A percentile compares a stretch with the other conserved stretches of the same genome.
These are phyloP conservation scores for Eurosta solidaginis DNA, from an alignment of 1,140 invertebrate genomes.

Conservation along the genomic window DNA sequence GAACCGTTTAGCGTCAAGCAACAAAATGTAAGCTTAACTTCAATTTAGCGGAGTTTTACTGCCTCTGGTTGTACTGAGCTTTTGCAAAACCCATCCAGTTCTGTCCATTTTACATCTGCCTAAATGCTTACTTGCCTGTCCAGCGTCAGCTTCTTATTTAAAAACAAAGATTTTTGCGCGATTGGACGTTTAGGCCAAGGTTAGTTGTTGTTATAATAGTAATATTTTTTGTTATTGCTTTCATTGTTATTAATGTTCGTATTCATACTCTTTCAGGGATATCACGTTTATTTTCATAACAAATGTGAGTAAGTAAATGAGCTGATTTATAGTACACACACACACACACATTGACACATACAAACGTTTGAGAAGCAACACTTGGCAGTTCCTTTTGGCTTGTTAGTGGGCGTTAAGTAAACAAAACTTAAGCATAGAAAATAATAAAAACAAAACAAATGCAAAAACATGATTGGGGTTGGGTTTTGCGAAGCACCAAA, in stretches of 20 bases:
- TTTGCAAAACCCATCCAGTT: not conserved
- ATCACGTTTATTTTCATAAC: constrained; percentile 12
- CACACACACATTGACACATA: not conserved
- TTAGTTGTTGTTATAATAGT: not conserved
- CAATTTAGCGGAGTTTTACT: not conserved
- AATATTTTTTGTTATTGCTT: not conserved
- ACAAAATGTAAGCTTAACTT: too few species aligned
- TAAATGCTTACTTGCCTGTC: not conserved
- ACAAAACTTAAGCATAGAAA: not conserved
- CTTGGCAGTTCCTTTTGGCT: not conserved
- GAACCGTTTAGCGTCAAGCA: too few species aligned
- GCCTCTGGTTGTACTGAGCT: not conserved
- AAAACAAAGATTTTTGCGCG: constrained; percentile 6
- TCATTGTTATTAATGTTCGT: not conserved
- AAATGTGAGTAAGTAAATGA: constrained; percentile 17
- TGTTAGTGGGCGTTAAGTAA: not conserved
- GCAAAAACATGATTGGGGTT: constrained; percentile 5
- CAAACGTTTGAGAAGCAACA: not conserved
- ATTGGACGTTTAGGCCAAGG: constrained; percentile 19
- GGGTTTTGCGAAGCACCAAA: not conserved
- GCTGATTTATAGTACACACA: not conserved
- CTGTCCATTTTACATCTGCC: not conserved
- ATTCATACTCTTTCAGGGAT: constrained; percentile 10
- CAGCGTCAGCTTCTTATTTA: not conserved
- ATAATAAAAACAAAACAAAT: not conserved